phyloP scores from a whole-genome alignment of 2,113 vertebrate genomes.

The Psephotus haematonotus region DNA sequence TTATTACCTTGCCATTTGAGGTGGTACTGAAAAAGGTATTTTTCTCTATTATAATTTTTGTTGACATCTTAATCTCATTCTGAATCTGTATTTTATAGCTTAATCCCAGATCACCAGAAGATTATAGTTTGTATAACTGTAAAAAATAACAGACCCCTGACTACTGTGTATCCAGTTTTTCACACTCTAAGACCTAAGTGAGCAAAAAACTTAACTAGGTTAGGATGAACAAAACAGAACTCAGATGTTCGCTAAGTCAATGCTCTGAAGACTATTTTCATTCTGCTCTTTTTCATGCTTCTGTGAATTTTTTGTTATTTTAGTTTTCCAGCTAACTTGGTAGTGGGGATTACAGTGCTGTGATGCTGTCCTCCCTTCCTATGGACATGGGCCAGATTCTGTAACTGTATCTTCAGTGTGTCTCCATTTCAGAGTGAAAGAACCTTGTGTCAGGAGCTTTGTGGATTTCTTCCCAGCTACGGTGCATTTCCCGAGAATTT shows the following conservation, averaged over 20 bases:
- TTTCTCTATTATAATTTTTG: neutral
- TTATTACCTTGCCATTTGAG: neutral
- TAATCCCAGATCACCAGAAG: neutral
- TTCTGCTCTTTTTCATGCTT: neutral
- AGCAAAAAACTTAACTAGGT: neutral
- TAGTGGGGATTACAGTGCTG: neutral
- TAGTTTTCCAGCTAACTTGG: neutral
- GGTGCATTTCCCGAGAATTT: neutral
- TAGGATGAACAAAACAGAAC: neutral
- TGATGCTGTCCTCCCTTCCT: neutral
- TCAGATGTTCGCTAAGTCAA: neutral
- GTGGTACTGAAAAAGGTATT: neutral
- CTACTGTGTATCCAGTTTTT: accelerated
- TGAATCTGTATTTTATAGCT: neutral
- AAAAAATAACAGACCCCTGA: neutral
- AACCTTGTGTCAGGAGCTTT: constrained; percentile 16
- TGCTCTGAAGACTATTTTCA: neutral
- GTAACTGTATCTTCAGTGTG: neutral
- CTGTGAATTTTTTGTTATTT: neutral
- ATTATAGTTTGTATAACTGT: neutral
- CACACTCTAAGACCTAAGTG: neutral
- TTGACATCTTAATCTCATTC: neutral
- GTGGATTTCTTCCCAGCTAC: neutral
- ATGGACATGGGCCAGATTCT: neutral
- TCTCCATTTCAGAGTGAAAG: neutral